Evolutionary conservation across 1,140 invertebrate genomes (phyloP), one percentile per base, ranked within the genome.

Genomic region (Papilio polyxenes): DNA sequence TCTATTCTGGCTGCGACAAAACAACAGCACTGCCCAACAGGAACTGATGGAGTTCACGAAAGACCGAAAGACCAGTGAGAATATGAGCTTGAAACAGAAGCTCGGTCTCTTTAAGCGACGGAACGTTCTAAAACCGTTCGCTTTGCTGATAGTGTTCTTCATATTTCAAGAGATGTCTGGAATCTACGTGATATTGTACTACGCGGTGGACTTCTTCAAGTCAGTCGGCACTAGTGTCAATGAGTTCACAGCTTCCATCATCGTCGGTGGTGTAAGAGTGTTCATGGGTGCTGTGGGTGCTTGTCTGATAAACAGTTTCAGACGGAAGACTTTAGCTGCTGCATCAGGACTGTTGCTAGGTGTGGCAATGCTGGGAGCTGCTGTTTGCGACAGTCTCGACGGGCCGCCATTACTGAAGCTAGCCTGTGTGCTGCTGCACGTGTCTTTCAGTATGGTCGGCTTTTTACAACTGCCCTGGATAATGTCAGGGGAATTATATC

Each of bases 141-240:
- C 95, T 0, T 95, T 97, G 3, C 92, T 97, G 0, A 93, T 97
- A 4, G 83, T 94, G 0, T 96, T 97, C 88, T 97, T 97, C 90
- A 86, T 96, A 8, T 95, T 97, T 81, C 97, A 97, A 95, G 96
- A 97, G 86, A 94, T 96, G 75, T 96, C 96, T 0, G 97, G 97
- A 5, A 97, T 97, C 20, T 97, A 98, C 91, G 96, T 97, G 1
- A 96, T 98, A 8, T 94, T 98, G 53, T 98, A 97, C 89, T 98
- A 97, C 85, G 96, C 96, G 0, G 96, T 97, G 0, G 95, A 95
- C 80, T 95, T 97, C 85, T 96, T 97, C 86, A 95, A 96, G 82
- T 95, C 96, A 9, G 96, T 96, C 17, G 96, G 96, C 4, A 94
- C 96, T 10, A 95, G 95, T 80, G 92, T 97, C 2, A 96, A 98